phyloP scores from a whole-genome alignment of 2,113 vertebrate species.

The Buteo buteo region DNA sequence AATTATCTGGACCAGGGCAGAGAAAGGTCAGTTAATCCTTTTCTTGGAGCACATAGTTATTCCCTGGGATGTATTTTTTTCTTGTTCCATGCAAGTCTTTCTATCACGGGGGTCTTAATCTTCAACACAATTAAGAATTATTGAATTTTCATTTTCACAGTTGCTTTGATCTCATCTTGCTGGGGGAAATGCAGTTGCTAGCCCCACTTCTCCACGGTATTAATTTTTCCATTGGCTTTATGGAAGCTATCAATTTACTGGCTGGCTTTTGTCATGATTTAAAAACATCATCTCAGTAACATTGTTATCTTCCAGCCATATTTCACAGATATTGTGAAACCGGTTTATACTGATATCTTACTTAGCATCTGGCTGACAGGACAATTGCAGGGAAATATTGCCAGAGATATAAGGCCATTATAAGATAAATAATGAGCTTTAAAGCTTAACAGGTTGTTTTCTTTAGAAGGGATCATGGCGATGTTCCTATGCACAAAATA shows the following conservation, averaged over 20 bases:
- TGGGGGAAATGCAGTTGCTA: neutral
- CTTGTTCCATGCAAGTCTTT: neutral
- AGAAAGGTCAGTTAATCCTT: constrained; percentile 1
- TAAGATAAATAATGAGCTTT: constrained; percentile 40
- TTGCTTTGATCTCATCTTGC: neutral
- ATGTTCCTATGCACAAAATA: neutral
- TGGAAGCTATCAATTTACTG: neutral
- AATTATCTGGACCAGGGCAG: neutral
- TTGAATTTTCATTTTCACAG: neutral
- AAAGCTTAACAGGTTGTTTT: constrained; percentile 27
- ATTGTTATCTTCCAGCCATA: constrained; percentile 18
- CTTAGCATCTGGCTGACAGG: constrained; percentile 36
- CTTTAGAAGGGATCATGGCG: neutral
- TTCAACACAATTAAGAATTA: constrained; percentile 4
- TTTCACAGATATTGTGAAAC: constrained; percentile 17
- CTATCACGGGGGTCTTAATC: neutral
- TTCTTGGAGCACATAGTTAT: neutral
- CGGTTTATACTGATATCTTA: constrained; percentile 7
- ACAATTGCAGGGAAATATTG: constrained; percentile 31
- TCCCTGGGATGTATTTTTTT: neutral
- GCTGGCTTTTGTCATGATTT: constrained; percentile 4
- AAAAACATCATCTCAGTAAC: constrained; percentile 14
- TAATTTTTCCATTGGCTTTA: constrained; percentile 11
- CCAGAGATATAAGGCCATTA: neutral
- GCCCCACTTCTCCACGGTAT: neutral